phyloP scores from a whole-genome alignment of 2,797 vertebrate species.

The Peromyscus attwateri region DNA sequence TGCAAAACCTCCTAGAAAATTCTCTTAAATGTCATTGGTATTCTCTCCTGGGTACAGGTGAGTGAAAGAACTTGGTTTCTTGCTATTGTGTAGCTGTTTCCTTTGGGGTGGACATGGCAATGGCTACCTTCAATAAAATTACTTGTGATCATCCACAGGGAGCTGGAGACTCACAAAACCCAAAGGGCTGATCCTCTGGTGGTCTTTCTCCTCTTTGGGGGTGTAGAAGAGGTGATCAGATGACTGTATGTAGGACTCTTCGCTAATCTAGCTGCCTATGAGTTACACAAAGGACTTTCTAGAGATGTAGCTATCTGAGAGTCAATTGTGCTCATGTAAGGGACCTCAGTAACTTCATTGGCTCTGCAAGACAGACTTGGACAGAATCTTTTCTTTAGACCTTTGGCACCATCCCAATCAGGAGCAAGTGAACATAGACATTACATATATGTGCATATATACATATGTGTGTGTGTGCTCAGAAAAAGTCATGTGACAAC shows the following conservation, averaged over 20 bases:
- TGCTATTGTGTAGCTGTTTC: background rate
- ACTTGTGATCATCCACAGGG: background rate
- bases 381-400: background rate
- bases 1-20: background rate
- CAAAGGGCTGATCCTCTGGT: background rate
- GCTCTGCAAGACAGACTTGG: background rate
- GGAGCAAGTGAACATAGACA: background rate
- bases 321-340: background rate
- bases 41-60: background rate
- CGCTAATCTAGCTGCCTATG: background rate
- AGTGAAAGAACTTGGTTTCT: background rate
- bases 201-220: background rate
- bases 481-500: background rate
- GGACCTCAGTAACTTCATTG: background rate
- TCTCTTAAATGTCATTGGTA: background rate
- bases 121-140: background rate
- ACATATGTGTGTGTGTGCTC: too few relatives aligned
- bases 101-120: background rate
- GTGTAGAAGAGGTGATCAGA: background rate
- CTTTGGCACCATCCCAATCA: background rate
- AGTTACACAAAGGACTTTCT: background rate
- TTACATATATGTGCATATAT: too few relatives aligned
- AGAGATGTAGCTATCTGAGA: background rate
- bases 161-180: background rate
- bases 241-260: background rate